Evolutionary conservation across 1,140 invertebrate genomes (phyloP).

Genomic region (Drosophila rufa): DNA sequence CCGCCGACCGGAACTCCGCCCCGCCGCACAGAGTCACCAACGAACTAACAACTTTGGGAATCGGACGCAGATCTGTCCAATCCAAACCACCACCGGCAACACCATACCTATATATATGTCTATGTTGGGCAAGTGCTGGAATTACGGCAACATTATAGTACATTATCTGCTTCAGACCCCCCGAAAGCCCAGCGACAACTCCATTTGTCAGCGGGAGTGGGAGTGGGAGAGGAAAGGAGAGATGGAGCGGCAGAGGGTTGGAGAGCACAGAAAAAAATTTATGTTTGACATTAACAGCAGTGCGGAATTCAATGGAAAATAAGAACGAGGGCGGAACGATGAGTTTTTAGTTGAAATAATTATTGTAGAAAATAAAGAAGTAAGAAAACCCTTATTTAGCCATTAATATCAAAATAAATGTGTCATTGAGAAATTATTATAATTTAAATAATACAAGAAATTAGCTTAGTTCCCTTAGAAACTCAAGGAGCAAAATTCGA

Average conservation of each 20-base stretch:
- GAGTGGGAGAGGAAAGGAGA: background rate
- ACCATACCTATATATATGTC: background rate
- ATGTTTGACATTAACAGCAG: slow-evolving; percentile 58
- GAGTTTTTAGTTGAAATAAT: slow-evolving; percentile 3
- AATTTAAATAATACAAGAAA: too few species aligned
- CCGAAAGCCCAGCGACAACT: slow-evolving; percentile 51
- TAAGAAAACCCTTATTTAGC: too few species aligned
- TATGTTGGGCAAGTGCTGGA: slow-evolving; percentile 51
- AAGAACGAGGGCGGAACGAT: slow-evolving; percentile 39
- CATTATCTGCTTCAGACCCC: slow-evolving; percentile 62
- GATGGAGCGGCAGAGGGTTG: slow-evolving; percentile 9
- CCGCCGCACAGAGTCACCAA: slow-evolving; percentile 51
- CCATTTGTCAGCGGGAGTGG: slow-evolving; percentile 38
- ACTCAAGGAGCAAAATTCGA: too few species aligned
- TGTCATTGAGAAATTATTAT: too few species aligned
- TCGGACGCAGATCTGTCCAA: slow-evolving; percentile 29
- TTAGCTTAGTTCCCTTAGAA: too few species aligned
- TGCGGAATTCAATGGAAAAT: slow-evolving; percentile 61
- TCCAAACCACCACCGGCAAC: slow-evolving; percentile 16
- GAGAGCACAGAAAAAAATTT: slow-evolving; percentile 55
- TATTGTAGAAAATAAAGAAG: background rate
- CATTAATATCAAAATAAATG: too few species aligned
- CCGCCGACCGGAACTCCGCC: slow-evolving; percentile 70
- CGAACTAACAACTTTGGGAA: slow-evolving; percentile 30
- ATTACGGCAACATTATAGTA: slow-evolving; percentile 70